Evolutionary conservation across 37 sponge, comb jelly and placozoan species (phyloP).

Genomic region (Cliona cf. orientalis): DNA sequence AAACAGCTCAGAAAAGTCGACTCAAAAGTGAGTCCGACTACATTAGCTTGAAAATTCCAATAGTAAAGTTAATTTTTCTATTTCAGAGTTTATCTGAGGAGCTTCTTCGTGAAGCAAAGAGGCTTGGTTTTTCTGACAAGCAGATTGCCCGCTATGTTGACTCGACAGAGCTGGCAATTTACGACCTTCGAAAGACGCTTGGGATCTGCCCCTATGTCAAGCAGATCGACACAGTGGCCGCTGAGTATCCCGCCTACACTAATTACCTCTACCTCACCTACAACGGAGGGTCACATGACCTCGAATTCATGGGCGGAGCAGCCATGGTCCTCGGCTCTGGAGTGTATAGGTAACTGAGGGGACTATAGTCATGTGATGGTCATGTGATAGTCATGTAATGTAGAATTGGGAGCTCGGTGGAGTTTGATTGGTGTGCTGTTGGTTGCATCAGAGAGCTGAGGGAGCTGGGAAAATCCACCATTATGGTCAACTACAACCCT

Average conservation of each 20-base stretch:
- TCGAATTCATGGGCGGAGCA: constrained; percentile 79
- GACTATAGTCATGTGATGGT: too few relatives aligned
- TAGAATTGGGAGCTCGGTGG: constrained; percentile 97
- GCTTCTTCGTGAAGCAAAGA: constrained; percentile 82
- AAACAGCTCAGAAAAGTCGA: constrained; percentile 40
- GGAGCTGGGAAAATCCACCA: constrained; percentile 58
- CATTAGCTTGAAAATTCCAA: not conserved
- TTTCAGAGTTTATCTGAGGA: constrained; percentile 22
- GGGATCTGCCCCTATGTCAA: constrained; percentile 86
- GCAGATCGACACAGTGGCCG: constrained; percentile 98
- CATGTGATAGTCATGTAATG: not conserved
- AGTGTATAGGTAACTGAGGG: constrained; percentile 78
- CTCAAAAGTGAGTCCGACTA: constrained; percentile 49
- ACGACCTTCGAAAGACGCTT: constrained; percentile 64
- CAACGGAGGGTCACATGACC: constrained; percentile 86
- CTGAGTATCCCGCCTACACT: constrained; percentile 96
- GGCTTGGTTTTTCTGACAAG: constrained; percentile 94
- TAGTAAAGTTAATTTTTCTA: too few relatives aligned
- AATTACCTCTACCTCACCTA: constrained; percentile 99
- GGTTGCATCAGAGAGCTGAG: constrained; percentile 94
- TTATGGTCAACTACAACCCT: constrained; percentile 93
- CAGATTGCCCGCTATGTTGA: constrained; percentile 90
- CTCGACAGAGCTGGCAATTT: constrained; percentile 72
- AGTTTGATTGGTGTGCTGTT: constrained; percentile 99
- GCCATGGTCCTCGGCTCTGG: constrained; percentile 97